Percentiles rank a stretch among this genome's conserved stretches.
Evolutionary conservation across 2,888 invertebrate genomes (phyloP).

Genomic region (Xestia sexstrigata): DNA sequence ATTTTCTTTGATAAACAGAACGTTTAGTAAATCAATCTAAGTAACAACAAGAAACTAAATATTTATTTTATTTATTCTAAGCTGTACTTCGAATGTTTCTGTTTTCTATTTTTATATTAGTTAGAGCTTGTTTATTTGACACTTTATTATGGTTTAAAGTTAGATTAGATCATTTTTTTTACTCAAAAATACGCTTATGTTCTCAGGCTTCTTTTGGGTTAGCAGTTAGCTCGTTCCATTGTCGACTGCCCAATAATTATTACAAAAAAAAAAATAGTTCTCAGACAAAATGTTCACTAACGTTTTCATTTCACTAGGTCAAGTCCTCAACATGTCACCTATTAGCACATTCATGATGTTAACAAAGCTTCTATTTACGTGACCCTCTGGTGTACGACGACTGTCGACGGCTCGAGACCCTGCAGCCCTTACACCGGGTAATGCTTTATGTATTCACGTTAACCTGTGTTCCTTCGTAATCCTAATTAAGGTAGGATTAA

Average conservation of each 20-base stretch:
- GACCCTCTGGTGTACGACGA: background rate
- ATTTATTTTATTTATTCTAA: no score
- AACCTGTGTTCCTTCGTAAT: slow-evolving; percentile 17
- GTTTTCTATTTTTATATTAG: background rate
- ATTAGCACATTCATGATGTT: background rate
- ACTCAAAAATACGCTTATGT: no score
- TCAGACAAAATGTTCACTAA: background rate
- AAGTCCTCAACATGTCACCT: background rate
- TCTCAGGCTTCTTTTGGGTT: no score
- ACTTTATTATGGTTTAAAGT: background rate
- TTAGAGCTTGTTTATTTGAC: background rate
- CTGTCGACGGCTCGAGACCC: background rate
- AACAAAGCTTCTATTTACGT: background rate
- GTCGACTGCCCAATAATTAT: no score
- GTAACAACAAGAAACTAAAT: no score
- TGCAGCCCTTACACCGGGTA: background rate
- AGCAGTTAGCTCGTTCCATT: no score
- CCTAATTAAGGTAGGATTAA: slow-evolving; percentile 23
- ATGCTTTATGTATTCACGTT: slow-evolving; percentile 20
- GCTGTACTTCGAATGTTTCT: no score
- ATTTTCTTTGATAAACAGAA: background rate
- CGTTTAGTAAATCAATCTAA: no score
- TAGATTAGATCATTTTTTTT: no score
- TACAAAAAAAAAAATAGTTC: no score
- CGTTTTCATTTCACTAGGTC: background rate